Evolutionary conservation across 1,140 invertebrate species (phyloP).

Genomic region (Eulimnadia texana): DNA sequence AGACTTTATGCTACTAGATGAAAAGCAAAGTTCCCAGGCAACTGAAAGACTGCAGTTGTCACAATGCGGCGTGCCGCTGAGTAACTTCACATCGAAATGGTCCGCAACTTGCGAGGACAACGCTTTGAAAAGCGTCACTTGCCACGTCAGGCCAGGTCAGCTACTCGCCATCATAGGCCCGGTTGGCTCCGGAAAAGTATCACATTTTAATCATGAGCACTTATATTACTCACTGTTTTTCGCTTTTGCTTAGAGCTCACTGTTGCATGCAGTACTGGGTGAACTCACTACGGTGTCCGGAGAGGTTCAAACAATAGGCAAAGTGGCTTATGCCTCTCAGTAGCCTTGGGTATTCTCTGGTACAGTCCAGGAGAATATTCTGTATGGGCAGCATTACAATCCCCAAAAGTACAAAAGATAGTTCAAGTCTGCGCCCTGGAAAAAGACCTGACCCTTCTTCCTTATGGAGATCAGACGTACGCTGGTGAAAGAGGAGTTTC

Average conservation of each 20-base stretch:
- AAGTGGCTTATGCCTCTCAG: conserved; percentile 73
- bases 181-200: conserved; percentile 61
- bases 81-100: conserved; percentile 28
- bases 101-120: conserved; percentile 10
- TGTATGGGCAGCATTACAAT: conserved; percentile 59
- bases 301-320: conserved; percentile 50
- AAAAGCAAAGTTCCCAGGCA: conserved; percentile 18
- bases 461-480: conserved; percentile 66
- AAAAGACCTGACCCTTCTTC: conserved; percentile 56
- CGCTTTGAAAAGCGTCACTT: conserved; percentile 25
- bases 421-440: conserved; percentile 48
- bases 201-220: conserved; percentile 47
- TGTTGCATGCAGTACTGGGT: conserved; percentile 64
- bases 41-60: conserved; percentile 30
- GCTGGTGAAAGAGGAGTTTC: conserved; percentile 75
- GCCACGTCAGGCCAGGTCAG: conserved; percentile 29
- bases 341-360: conserved; percentile 67
- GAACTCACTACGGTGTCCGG: conserved; percentile 58
- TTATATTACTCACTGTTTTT: conserved; percentile 45
- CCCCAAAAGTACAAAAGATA: conserved; percentile 54
- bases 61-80: conserved; percentile 25
- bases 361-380: conserved; percentile 60
- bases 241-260: conserved; percentile 40
- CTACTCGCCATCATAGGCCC: conserved; percentile 47
- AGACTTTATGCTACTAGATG: conserved; percentile 29